A percentile compares a stretch with the other conserved stretches of the same genome.
Conservation (phyloP, 1,140 invertebrate species). For the Aplysia californica region DNA sequence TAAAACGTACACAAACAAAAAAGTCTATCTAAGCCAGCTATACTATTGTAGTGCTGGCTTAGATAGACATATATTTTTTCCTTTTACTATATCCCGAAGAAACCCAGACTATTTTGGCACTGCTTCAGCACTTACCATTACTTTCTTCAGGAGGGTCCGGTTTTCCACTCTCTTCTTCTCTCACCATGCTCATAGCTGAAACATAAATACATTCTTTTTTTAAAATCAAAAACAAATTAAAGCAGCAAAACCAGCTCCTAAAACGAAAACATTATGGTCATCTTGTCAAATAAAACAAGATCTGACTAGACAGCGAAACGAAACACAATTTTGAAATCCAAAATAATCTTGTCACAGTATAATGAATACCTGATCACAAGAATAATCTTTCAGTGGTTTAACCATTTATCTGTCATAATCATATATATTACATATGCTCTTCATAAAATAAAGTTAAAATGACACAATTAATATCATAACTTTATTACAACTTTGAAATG, state of each 20-base stretch:
- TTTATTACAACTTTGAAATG: too few species aligned
- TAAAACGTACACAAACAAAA: neutral
- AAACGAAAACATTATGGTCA: neutral
- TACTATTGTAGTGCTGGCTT: neutral
- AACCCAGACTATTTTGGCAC: neutral
- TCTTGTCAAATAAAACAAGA: neutral
- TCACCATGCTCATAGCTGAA: slow-evolving; percentile 44
- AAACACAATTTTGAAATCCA: neutral
- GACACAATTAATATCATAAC: too few species aligned
- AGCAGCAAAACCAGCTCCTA: neutral
- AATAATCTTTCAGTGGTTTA: neutral
- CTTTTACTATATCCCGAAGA: neutral
- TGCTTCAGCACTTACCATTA: slow-evolving; percentile 32
- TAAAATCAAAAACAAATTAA: neutral
- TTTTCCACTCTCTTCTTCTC: slow-evolving; percentile 43
- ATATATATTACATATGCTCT: neutral
- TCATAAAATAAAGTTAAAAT: too few species aligned
- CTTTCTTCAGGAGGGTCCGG: slow-evolving; percentile 20
- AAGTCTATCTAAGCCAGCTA: neutral
- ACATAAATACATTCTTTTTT: neutral
- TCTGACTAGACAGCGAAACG: neutral
- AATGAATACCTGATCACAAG: neutral
- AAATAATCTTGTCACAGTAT: neutral
- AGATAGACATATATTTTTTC: neutral
- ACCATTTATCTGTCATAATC: neutral